phyloP scores from a whole-genome alignment of 2,797 vertebrate genomes.

The Pelobates cultripes region DNA sequence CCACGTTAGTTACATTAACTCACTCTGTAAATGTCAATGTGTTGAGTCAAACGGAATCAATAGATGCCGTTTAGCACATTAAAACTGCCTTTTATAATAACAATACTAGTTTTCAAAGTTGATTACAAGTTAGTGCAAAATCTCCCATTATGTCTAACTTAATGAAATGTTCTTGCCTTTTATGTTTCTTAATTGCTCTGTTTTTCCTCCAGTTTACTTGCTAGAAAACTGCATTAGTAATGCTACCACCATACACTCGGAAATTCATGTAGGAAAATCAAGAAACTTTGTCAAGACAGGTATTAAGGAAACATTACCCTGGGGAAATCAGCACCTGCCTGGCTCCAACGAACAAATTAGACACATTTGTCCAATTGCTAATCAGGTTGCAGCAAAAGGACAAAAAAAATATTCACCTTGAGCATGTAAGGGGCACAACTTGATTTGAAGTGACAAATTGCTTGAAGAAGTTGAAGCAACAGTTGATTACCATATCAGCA shows the following conservation, averaged over 20 bases:
- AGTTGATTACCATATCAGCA: constrained; percentile 32
- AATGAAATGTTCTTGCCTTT: no score
- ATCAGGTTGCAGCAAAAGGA: constrained; percentile 49
- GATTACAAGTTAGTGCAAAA: no score
- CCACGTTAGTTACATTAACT: constrained; percentile 10
- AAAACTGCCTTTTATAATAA: no score
- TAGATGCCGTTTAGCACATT: not conserved
- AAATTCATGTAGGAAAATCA: constrained; percentile 24
- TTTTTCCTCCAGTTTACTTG: constrained; percentile 3
- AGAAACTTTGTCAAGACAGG: constrained; percentile 21
- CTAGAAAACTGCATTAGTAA: constrained; percentile 43
- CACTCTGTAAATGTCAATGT: not conserved
- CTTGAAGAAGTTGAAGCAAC: constrained; percentile 56
- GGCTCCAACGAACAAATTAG: constrained; percentile 35
- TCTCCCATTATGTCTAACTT: no score
- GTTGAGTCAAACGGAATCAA: not conserved
- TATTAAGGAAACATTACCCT: constrained; percentile 34
- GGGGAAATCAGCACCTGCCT: constrained; percentile 54
- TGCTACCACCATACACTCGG: not conserved
- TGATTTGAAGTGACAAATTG: constrained; percentile 58
- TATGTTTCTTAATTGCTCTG: not conserved
- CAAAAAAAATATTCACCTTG: constrained; percentile 47
- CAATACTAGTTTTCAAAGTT: no score
- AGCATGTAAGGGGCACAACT: constrained; percentile 45
- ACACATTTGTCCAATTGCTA: constrained; percentile 45